Evolutionary conservation across 2,113 vertebrate species (phyloP), one percentile per base, ranked within the genome.

Genomic region (Periophthalmodon schlosseri): DNA sequence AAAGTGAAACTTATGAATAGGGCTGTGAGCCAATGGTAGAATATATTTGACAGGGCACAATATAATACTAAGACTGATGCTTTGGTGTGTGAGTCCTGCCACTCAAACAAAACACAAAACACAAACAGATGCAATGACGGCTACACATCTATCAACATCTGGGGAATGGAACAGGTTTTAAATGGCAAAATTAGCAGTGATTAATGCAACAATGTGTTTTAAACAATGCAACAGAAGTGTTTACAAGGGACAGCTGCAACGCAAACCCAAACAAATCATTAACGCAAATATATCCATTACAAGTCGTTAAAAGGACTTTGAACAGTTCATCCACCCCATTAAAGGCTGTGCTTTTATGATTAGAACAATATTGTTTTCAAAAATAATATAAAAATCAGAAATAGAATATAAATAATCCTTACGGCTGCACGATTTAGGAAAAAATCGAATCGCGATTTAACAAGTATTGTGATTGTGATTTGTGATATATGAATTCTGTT

Each of bases 101-200:
- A 12, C 61, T 39, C 33, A 36, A 9, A 65, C 63, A n/a, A 65
- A 65, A 36, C 8, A 65, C 63, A 39, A 65, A 65, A 65, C 58
- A 65, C 18, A 11, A 34, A 65, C 63, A 65, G 61, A 34, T 8
- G 33, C n/a, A 2, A 65, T 21, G 34, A 20, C 34, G 21, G 21
- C 34, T 63, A 82, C 75, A 63, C 57, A 36, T 73, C 69, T 39
- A 57, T 39, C 56, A 77, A 83, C 83, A 81, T 79, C 75, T 79
- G 77, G 85, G 78, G 77, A 84, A 84, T 84, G 72, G 71, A 85
- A 72, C 47, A 14, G 63, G 67, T n/a, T 54, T 79, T 81, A 82
- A 81, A 84, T 86, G 74, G 65, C 63, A 80, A 77, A 46, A 80
- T 81, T 83, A 83, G 72, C 77, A 5, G 11, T 72, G 78, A 84